phyloP scores from a whole-genome alignment of 2,888 invertebrate genomes.

The Boloria selene region DNA sequence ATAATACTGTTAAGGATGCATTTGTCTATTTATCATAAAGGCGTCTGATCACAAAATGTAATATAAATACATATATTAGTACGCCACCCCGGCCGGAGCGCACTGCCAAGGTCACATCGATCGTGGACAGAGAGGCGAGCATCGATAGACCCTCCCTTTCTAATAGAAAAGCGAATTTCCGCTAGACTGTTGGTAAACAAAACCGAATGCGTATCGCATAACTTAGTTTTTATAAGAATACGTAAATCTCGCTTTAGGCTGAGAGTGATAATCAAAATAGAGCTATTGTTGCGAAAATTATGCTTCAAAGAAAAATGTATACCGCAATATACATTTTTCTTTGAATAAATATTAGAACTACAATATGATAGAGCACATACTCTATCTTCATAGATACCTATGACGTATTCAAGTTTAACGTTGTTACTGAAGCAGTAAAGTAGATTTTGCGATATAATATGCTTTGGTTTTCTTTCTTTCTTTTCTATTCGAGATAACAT shows the following conservation, averaged over 20 bases:
- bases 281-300: too few species aligned
- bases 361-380: too few species aligned
- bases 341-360: too few species aligned
- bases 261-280: background rate
- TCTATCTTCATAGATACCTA: too few species aligned
- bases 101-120: constrained; percentile 78
- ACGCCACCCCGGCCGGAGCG: constrained; percentile 45
- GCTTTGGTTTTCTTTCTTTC: background rate
- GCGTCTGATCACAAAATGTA: constrained; percentile 35
- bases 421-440: too few species aligned
- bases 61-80: constrained; percentile 29
- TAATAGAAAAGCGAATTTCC: constrained; percentile 31
- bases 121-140: constrained; percentile 49
- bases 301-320: too few species aligned
- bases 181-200: constrained; percentile 61
- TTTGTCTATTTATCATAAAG: constrained; percentile 33
- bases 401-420: too few species aligned
- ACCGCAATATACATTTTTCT: too few species aligned
- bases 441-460: background rate
- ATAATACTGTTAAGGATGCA: background rate
- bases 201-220: constrained; percentile 19
- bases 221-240: constrained; percentile 2
- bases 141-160: constrained; percentile 25
- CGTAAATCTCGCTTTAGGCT: background rate
- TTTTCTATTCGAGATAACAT: background rate